Base-by-base conservation (phyloP, 2,113 vertebrate species). In the Todiramphus chloris region DNA sequence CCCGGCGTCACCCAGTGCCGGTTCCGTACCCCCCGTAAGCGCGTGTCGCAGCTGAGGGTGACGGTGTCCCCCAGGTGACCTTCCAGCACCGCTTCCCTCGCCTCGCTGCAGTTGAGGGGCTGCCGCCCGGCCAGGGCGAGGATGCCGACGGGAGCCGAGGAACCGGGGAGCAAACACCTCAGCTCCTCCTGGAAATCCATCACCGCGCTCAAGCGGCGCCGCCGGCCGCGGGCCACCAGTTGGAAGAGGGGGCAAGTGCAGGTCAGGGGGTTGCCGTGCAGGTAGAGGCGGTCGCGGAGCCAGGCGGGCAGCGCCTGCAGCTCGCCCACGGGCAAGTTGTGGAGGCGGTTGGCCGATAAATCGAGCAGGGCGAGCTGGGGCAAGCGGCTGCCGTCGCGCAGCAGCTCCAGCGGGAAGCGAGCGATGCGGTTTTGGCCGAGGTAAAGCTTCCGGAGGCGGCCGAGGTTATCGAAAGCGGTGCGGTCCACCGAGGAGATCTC, bases 231-330 rank as follows among this genome's bases (percentile, higher is more conserved):
- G 8, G 98, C 97, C 1, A 99, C 98, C 88, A 99, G 98, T 73
- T 98, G 98, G 96, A 99, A 99, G 30, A 99, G 98, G 23, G 97
- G 97, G 66, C 99, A 99, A 97, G 98, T 96, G 77, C 99, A 99
- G 48, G 66, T 72, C 75, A 99, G 86, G 0, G 99, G 98, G 97
- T 99, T 99, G 96, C 97, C 98, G 91, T 99, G 99, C 23, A 99
- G 98, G 96, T 99, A 99, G 68, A 99, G 98, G 58, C 99, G 99
- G 7, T 99, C 99, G 72, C 98, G 99, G 64, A 99, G 95, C 98
- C 98, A 99, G 8, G 99, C 99, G 0, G 99, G 99, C 92, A 99
- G 97, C 5, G 83, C 95, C 92, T 98, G 98, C 67, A 99, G 98
- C 80, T 99, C 99, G 2, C 97, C 93, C 15, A 98, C 74, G 1